A percentile compares a stretch with the other conserved stretches of the same genome.
Evolutionary conservation across 2,797 vertebrate species (phyloP).

Genomic region (Mionectes olivaceus): DNA sequence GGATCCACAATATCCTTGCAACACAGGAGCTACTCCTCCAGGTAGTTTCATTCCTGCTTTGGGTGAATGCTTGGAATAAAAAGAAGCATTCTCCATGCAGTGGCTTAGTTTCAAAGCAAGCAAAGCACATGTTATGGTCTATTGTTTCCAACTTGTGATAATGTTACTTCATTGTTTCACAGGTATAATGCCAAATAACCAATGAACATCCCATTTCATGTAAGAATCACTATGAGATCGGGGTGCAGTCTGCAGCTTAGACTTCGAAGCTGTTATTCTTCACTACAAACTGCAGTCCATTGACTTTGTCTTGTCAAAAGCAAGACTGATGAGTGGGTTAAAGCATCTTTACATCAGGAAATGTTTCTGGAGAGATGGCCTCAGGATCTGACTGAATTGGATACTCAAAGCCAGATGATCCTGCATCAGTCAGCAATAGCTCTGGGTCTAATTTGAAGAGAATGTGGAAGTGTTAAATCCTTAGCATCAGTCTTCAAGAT

Average conservation of each 20-base stretch:
- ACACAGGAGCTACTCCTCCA: background rate
- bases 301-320: slow-evolving; percentile 31
- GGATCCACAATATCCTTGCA: background rate
- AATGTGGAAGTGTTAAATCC: slow-evolving; percentile 38
- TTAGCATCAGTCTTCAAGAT: slow-evolving; percentile 52
- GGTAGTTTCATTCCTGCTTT: background rate
- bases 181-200: background rate
- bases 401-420: slow-evolving; percentile 36
- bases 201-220: background rate
- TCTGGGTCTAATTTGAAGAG: slow-evolving; percentile 43
- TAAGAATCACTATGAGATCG: background rate
- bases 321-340: slow-evolving; percentile 32
- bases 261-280: background rate
- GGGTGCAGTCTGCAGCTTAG: background rate
- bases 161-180: background rate
- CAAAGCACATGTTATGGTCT: background rate
- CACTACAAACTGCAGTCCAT: background rate
- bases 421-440: slow-evolving; percentile 31
- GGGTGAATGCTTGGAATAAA: background rate
- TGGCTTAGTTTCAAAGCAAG: background rate
- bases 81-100: background rate
- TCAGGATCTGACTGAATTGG: slow-evolving; percentile 35
- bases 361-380: slow-evolving; percentile 36
- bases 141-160: background rate
- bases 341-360: slow-evolving; percentile 42